Base-by-base conservation (phyloP, 2,113 vertebrate genomes). In the Piprites chloris region DNA sequence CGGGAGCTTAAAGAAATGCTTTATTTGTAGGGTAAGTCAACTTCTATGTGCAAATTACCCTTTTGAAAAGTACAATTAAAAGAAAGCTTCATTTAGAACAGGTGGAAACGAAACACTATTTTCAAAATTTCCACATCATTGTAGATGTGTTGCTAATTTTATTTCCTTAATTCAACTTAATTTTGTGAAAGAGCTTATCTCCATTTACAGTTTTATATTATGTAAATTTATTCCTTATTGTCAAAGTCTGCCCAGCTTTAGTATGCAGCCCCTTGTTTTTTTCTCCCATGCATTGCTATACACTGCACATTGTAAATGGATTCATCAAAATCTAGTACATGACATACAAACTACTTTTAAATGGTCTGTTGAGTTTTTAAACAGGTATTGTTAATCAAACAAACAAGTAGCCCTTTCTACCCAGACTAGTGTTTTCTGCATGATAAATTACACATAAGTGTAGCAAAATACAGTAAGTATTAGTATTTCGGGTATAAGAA, bases 181-280 rank as follows among this genome's bases (percentile, higher is more conserved):
- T 91, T 95, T 95, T 82, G 58, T 62, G 53, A 28, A 96, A 87
- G 27, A 68, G 37, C 53, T 94, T 85, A 95, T 90, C 71, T 94
- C 58, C 37, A 87, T 79, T 89, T 93, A 77, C 66, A 92, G 78
- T 85, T 91, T 65, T 62, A 68, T 61, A n/a, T 88, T 65, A 89
- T 23, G 37, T 11, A 76, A 85, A 91, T 92, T 47, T 68, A 78
- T 76, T 91, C 49, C 23, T 87, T 80, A 88, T 63, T 88, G 72
- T 84, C 46, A 93, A 72, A 68, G 63, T 68, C 83, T 90, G 33
- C 22, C 33, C 41, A 80, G 82, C 28, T 56, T 85, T 68, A 56
- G 32, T 72, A 44, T 20, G 75, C 4, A 85, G 39, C 9, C 15
- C 63, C 33, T 88, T 71, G 28, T 67, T 55, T 89, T 55, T 62